These are phyloP conservation scores for Papilio protenor DNA, from an alignment of 2,888 invertebrate species.

Conservation along the genomic window DNA sequence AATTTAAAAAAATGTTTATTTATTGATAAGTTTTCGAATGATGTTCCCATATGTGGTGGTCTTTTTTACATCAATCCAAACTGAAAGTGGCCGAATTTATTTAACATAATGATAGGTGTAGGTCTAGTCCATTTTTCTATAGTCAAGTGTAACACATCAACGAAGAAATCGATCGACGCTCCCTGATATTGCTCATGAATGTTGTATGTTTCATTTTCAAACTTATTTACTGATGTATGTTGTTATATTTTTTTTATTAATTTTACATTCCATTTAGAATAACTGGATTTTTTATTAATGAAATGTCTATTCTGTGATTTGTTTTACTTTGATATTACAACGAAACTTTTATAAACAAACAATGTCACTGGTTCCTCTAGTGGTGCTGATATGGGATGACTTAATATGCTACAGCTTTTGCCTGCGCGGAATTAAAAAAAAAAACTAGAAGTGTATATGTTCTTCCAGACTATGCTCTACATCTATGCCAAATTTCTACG, in stretches of 20 bases:
- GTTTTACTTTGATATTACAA: too few species aligned
- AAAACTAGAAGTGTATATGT: too few species aligned
- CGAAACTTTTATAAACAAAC: too few species aligned
- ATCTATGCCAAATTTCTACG: too few species aligned
- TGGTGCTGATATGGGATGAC: too few species aligned
- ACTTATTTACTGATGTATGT: slow-evolving; percentile 5
- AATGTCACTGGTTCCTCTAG: too few species aligned
- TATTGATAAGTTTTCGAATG: not conserved
- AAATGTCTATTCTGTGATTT: too few species aligned
- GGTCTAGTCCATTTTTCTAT: not conserved
- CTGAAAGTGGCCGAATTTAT: not conserved
- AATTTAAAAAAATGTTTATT: not conserved
- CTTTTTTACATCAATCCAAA: not conserved
- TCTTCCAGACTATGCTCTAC: too few species aligned
- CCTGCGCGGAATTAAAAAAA: too few species aligned
- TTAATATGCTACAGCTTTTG: too few species aligned
- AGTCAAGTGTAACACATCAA: slow-evolving; percentile 2
- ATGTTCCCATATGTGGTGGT: not conserved
- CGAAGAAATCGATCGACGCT: slow-evolving; percentile 31
- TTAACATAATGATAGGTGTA: not conserved
- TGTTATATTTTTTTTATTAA: not conserved
- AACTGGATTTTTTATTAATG: not conserved
- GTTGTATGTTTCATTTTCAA: slow-evolving; percentile 23
- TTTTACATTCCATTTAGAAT: not conserved
- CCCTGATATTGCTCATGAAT: slow-evolving; percentile 32